Evolutionary conservation across 2,797 vertebrate genomes (phyloP).

Genomic region (Esox lucius): DNA sequence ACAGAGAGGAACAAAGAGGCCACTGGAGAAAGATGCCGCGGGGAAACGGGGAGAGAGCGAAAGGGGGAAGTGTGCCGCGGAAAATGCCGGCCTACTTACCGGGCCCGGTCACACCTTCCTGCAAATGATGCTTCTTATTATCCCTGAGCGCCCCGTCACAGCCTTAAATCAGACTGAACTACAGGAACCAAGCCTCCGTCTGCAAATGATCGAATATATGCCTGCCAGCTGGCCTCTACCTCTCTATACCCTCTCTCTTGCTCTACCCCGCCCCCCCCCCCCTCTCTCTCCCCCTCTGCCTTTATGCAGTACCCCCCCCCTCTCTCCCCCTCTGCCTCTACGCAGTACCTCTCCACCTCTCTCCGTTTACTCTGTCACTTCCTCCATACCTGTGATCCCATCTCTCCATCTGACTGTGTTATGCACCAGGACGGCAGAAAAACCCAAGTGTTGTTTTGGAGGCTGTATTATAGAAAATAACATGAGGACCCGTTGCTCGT

Average conservation of each 20-base stretch:
- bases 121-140: slow-evolving; percentile 74
- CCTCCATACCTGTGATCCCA: background rate
- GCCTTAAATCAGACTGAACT: slow-evolving; percentile 71
- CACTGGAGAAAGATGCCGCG: slow-evolving; percentile 44
- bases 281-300: slow-evolving; percentile 14
- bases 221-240: background rate
- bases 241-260: slow-evolving; percentile 36
- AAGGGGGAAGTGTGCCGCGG: background rate
- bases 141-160: slow-evolving; percentile 57
- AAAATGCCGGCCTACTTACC: slow-evolving; percentile 41
- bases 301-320: background rate
- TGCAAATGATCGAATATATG: background rate
- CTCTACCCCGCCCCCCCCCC: background rate
- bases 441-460: background rate
- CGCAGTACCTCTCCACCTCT: slow-evolving; percentile 1
- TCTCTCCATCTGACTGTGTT: background rate
- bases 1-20: slow-evolving; percentile 13
- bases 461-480: background rate
- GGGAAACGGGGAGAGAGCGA: slow-evolving; percentile 17
- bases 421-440: background rate
- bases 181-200: slow-evolving; percentile 21
- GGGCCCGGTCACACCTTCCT: slow-evolving; percentile 68
- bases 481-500: background rate
- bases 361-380: background rate
- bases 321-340: slow-evolving; percentile 14